These are phyloP conservation scores for Drosophila novamexicana DNA, from an alignment of 1,140 invertebrate species.

Conservation along the genomic window DNA sequence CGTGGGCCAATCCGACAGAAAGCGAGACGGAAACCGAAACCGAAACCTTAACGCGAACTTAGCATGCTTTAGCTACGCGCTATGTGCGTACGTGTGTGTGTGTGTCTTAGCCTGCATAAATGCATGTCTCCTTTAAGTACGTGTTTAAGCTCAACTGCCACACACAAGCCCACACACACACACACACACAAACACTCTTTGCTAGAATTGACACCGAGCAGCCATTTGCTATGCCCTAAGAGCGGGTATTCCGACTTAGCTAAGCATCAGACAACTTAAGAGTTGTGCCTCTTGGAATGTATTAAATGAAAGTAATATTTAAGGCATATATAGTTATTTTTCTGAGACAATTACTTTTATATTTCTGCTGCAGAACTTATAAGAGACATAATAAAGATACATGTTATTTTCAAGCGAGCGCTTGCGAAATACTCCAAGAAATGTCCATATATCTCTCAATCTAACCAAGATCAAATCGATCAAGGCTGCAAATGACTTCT, in stretches of 20 bases:
- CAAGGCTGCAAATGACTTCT: too few species aligned
- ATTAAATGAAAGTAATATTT: too few species aligned
- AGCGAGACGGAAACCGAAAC: slow-evolving; percentile 1
- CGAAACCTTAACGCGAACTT: background rate
- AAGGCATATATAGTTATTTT: too few species aligned
- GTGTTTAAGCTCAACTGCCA: slow-evolving; percentile 62
- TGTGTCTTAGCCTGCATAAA: slow-evolving; percentile 50
- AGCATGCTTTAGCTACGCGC: background rate
- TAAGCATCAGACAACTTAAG: background rate
- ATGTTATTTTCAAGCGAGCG: too few species aligned
- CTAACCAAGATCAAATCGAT: too few species aligned
- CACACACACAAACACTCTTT: slow-evolving; percentile 35
- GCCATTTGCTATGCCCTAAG: slow-evolving; percentile 10
- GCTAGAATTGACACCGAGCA: slow-evolving; percentile 53
- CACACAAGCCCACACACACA: slow-evolving; percentile 24
- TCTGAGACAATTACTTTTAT: too few species aligned
- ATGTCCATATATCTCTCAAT: too few species aligned
- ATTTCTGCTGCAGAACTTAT: too few species aligned
- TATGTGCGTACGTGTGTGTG: slow-evolving; percentile 9
- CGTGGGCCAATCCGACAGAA: slow-evolving; percentile 14
- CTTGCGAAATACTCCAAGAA: too few species aligned
- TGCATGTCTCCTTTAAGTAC: slow-evolving; percentile 61
- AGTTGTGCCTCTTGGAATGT: too few species aligned
- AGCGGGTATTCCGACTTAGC: slow-evolving; percentile 1
- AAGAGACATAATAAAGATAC: too few species aligned